These are phyloP conservation scores for Megaustenia siamemsis DNA, from an alignment of 2,888 invertebrate genomes.

Conservation along the genomic window DNA sequence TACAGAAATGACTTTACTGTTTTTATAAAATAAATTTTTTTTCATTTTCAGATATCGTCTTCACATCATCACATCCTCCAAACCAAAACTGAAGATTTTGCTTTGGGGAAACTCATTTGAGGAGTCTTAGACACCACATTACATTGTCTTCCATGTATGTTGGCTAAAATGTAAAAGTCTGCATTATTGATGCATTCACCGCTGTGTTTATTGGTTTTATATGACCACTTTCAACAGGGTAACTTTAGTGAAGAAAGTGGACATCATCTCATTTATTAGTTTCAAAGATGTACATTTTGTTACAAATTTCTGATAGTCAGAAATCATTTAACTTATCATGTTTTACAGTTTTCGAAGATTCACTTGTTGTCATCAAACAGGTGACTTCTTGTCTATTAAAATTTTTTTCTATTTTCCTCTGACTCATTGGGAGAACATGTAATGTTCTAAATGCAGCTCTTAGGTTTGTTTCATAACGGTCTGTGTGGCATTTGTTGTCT, in stretches of 20 bases:
- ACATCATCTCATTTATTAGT: too few relatives aligned
- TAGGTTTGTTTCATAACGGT: too few relatives aligned
- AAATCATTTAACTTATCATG: too few relatives aligned
- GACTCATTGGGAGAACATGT: too few relatives aligned
- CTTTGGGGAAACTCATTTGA: slow-evolving; percentile 78
- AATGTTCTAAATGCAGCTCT: too few relatives aligned
- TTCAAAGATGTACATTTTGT: too few relatives aligned
- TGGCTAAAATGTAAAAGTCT: not conserved
- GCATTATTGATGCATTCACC: not conserved
- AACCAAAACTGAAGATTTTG: slow-evolving; percentile 76
- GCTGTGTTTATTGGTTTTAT: not conserved
- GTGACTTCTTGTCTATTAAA: too few relatives aligned
- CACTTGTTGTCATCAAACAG: too few relatives aligned
- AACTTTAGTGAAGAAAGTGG: not conserved
- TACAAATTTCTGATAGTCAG: too few relatives aligned
- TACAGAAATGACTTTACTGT: not conserved
- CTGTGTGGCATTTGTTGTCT: too few relatives aligned
- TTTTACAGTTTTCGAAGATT: too few relatives aligned
- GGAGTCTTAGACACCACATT: slow-evolving; percentile 56
- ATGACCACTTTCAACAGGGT: not conserved
- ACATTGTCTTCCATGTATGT: not conserved
- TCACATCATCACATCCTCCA: slow-evolving; percentile 74
- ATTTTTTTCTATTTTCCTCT: too few relatives aligned
- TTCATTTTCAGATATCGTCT: slow-evolving; percentile 65
- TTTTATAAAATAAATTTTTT: not conserved